Conservation (phyloP, 2,888 invertebrate species). For the Cephus spinipes region DNA sequence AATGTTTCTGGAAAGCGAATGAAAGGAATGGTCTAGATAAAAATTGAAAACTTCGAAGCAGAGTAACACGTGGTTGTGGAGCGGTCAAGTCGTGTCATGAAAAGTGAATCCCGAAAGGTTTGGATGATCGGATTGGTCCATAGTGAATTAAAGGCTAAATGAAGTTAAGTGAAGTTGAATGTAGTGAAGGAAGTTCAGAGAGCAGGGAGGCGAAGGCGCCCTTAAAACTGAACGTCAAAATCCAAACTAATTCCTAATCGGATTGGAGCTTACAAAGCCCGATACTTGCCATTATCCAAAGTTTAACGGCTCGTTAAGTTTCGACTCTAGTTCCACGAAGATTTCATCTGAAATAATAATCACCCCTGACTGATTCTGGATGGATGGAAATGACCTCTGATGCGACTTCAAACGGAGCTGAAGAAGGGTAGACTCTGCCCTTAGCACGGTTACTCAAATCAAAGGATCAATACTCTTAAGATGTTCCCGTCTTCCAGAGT, state of each 20-base stretch:
- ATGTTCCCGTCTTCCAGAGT: neutral
- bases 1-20: neutral
- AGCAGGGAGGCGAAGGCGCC: neutral
- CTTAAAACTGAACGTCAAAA: slow-evolving; percentile 31
- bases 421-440: neutral
- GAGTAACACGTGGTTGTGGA: neutral
- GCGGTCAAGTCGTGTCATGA: neutral
- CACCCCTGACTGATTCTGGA: neutral
- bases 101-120: neutral
- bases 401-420: neutral
- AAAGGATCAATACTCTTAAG: neutral
- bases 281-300: neutral
- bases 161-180: neutral
- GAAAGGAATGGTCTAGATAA: neutral
- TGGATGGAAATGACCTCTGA: neutral
- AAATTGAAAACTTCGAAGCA: neutral
- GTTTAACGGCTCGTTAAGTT: slow-evolving; percentile 11
- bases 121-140: neutral
- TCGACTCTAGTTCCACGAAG: neutral
- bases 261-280: slow-evolving; percentile 27
- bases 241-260: slow-evolving; percentile 49
- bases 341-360: neutral
- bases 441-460: neutral
- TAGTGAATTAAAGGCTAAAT: neutral
- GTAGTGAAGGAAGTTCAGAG: neutral